phyloP scores from a whole-genome alignment of 2,888 invertebrate species.

The Chloromyia formosa region DNA sequence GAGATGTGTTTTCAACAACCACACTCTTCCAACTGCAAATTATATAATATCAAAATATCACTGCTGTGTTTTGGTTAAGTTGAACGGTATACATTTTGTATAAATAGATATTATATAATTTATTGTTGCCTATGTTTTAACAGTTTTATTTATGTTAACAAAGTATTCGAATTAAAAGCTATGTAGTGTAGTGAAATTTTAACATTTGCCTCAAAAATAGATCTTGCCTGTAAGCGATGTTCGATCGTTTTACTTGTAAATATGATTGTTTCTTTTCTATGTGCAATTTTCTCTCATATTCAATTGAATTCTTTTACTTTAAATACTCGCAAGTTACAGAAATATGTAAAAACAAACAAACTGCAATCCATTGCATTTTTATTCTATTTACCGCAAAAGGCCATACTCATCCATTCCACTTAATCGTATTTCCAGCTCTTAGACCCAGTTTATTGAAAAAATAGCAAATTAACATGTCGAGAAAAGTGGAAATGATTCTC shows the following conservation, averaged over 20 bases:
- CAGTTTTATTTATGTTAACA: background rate
- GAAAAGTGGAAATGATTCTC: background rate
- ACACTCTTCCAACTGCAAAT: no score
- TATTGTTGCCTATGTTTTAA: constrained; percentile 43
- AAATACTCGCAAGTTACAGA: constrained; percentile 24
- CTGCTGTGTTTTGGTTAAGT: no score
- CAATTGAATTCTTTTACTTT: constrained; percentile 3
- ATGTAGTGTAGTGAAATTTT: constrained; percentile 3
- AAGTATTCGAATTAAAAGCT: background rate
- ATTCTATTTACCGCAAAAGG: background rate
- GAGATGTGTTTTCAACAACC: no score
- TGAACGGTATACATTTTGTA: background rate
- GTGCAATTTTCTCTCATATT: constrained; percentile 25
- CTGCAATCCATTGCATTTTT: no score
- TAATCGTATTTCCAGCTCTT: background rate
- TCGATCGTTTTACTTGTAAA: background rate
- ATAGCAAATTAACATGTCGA: no score
- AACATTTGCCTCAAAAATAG: constrained; percentile 13
- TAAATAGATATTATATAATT: constrained; percentile 31
- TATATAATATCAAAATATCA: no score
- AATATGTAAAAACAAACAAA: background rate
- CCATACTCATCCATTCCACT: background rate
- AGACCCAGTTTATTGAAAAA: background rate
- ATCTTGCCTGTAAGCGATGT: constrained; percentile 26
- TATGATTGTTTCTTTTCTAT: constrained; percentile 3